Evolutionary conservation across 2,797 vertebrate genomes (phyloP).

Genomic region (Amniataba percoides): DNA sequence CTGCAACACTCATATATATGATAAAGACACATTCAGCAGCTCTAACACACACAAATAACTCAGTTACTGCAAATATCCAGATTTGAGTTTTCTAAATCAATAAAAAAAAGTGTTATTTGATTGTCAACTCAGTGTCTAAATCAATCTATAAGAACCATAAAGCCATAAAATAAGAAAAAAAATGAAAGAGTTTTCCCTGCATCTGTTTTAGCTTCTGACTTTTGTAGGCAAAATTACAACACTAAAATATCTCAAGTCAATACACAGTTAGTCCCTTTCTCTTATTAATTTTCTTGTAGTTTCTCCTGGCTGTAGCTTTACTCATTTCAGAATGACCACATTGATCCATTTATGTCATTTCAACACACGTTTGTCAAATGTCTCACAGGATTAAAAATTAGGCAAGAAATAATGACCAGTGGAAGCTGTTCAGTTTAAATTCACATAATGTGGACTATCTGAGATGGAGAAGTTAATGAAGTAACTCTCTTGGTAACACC

Average conservation of each 20-base stretch:
- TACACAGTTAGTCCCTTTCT: not conserved
- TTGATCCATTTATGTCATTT: not conserved
- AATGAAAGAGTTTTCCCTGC: not conserved
- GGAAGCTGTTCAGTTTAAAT: not conserved
- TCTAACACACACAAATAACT: not conserved
- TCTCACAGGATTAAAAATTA: not conserved
- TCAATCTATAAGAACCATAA: not conserved
- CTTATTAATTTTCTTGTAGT: not conserved
- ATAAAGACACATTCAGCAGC: not conserved
- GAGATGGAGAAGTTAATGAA: constrained; percentile 1
- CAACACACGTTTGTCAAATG: not conserved
- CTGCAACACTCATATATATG: not conserved
- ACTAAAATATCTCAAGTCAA: too few relatives aligned
- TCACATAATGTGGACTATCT: not conserved
- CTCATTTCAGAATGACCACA: not conserved
- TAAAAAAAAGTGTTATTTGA: not conserved
- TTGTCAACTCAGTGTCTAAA: not conserved
- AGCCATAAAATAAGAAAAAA: not conserved
- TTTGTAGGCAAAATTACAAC: not conserved
- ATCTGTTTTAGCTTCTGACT: constrained; percentile 10
- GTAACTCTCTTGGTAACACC: not conserved
- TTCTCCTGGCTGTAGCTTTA: not conserved
- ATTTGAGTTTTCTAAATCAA: not conserved
- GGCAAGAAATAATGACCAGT: not conserved
- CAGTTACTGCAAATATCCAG: not conserved